These are phyloP conservation scores for Entomyzon cyanotis DNA, from an alignment of 2,113 vertebrate genomes.

Conservation along the genomic window DNA sequence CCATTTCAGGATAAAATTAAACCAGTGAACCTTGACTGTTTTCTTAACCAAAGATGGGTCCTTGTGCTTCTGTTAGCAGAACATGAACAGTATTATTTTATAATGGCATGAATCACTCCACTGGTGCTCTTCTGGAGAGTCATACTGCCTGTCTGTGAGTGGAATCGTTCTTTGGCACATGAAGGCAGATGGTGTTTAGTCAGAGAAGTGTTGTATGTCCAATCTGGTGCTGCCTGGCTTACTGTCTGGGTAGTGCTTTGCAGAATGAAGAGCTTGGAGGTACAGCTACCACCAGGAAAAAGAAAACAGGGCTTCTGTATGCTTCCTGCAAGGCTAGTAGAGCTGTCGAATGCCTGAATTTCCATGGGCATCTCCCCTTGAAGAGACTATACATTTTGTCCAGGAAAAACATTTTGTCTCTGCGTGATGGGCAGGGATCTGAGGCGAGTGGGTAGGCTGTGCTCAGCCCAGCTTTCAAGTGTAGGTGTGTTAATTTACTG, in stretches of 20 bases:
- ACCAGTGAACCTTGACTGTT: conserved; percentile 17
- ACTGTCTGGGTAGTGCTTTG: background rate
- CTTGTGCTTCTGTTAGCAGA: background rate
- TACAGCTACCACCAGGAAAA: background rate
- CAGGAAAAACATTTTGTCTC: background rate
- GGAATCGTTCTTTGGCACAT: rapidly evolving
- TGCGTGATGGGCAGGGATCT: rapidly evolving
- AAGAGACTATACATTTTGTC: background rate
- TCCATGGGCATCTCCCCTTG: background rate
- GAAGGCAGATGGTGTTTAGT: background rate
- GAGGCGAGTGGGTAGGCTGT: background rate
- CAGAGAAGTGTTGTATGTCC: background rate
- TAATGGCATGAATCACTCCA: background rate
- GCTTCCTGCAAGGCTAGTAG: background rate
- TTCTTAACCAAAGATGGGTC: conserved; percentile 10
- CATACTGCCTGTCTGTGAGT: background rate
- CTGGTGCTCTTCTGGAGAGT: background rate
- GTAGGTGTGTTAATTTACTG: background rate
- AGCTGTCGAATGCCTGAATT: background rate
- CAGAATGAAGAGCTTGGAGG: background rate
- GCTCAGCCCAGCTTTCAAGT: background rate
- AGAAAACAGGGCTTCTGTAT: background rate
- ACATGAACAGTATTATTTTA: background rate
- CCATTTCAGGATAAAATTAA: conserved; percentile 8
- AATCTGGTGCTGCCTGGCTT: background rate